Base-by-base conservation (phyloP, 2,888 invertebrate species). In the Ethmia dodecea region DNA sequence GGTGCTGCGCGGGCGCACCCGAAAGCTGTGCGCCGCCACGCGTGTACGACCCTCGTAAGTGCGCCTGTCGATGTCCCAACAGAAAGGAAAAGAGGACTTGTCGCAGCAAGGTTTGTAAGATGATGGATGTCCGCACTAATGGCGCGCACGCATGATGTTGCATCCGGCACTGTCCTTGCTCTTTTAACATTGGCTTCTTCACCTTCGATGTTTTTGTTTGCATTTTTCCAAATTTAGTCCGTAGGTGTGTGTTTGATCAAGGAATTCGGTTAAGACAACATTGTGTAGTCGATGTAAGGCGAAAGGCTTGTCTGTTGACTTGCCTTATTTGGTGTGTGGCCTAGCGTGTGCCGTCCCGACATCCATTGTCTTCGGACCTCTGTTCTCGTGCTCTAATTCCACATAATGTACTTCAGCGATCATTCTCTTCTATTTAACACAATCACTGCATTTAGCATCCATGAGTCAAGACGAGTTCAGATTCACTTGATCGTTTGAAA, bases 21-120 rank as follows among this genome's bases (percentile, higher is more conserved):
- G 65, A 57, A 20, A 62, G 67, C 37, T 86, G 84, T 52, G 55
- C 52, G 8, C 49, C 69, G 8, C 70, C 73, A 35, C 55, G 56
- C 47, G 67, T 80, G 44, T 79, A 63, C 63, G 80, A 78, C 47
- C 76, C 79, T 64, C 84, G 84, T 84, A 86, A 84, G 84, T 86
- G 83, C 68, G 53, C 73, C 68, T 84, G 84, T 58, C 78, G 79
- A 62, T 86, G 86, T 60, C 75, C 83, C 52, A 74, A 83, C 71
- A 45, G 59, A 52, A 70, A 73, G 43, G 79, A 80, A 42, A 71
- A 79, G 51, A 63, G 79, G 53, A 58, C 47, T 43, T 86, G 84
- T 49, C 69, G 75, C 52, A 69, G 53, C 58, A 70, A 86, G 86
- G 86, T 86, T 76, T 62, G 84, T 86, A 58, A 66, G 83, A 83